Percentiles rank a stretch among this genome's conserved stretches.
Conservation (phyloP, 2,797 vertebrate species). For the Anas flavirostris region DNA sequence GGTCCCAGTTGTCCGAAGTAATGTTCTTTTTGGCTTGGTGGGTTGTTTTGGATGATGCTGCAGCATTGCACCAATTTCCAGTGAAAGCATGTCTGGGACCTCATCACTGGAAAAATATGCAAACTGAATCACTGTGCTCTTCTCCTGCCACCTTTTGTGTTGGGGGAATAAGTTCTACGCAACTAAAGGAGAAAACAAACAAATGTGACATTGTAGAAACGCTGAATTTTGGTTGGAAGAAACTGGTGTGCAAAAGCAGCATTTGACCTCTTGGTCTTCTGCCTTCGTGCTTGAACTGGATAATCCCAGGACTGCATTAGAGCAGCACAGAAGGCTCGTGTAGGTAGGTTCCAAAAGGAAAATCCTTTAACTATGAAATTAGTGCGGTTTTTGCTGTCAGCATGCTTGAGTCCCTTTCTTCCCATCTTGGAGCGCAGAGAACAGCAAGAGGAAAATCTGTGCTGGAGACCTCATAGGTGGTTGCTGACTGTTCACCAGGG, state of each 20-base stretch:
- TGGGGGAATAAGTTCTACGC: not conserved
- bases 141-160: slow-evolving; percentile 37
- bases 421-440: not conserved
- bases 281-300: not conserved
- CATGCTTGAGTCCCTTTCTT: not conserved
- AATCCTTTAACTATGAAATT: not conserved
- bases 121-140: slow-evolving; percentile 41
- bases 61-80: not conserved
- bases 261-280: not conserved
- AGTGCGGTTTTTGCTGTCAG: not conserved
- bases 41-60: slow-evolving; percentile 33
- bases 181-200: not conserved
- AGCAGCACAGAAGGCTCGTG: not conserved
- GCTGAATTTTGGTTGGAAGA: not conserved
- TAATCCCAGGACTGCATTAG: not conserved
- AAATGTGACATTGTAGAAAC: not conserved
- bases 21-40: slow-evolving; percentile 45
- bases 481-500: not conserved
- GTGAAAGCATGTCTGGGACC: slow-evolving; percentile 53
- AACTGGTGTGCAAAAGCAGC: not conserved
- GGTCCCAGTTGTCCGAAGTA: slow-evolving; percentile 30
- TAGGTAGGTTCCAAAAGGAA: not conserved
- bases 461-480: not conserved
- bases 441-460: not conserved
- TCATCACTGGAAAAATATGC: slow-evolving; percentile 50